Evolutionary conservation across 2,888 invertebrate genomes (phyloP).

Genomic region (Agrotis segetum): DNA sequence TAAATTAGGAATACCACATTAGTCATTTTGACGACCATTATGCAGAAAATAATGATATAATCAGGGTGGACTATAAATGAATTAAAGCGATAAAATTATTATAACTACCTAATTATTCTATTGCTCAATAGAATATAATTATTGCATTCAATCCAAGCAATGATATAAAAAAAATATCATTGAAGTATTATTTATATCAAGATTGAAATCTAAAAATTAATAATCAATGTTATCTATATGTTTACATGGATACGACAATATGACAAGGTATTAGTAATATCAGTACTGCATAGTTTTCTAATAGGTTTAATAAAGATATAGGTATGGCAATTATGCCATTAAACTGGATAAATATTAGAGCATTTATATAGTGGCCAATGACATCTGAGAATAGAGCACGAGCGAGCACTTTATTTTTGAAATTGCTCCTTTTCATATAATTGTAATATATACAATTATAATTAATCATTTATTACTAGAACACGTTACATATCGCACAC

Average conservation of each 20-base stretch:
- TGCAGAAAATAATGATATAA: background rate
- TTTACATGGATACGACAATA: background rate
- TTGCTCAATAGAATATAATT: too few species aligned
- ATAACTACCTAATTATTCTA: too few species aligned
- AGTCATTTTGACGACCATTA: background rate
- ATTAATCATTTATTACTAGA: too few species aligned
- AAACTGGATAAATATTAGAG: slow-evolving; percentile 15
- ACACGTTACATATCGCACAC: too few species aligned
- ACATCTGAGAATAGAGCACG: background rate
- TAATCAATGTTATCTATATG: background rate
- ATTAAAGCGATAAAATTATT: too few species aligned
- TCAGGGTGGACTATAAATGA: too few species aligned
- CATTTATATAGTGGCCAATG: slow-evolving; percentile 9
- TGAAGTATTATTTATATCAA: background rate
- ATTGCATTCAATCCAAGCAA: too few species aligned
- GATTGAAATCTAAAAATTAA: slow-evolving; percentile 4
- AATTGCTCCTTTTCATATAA: too few species aligned
- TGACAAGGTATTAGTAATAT: background rate
- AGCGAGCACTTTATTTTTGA: too few species aligned
- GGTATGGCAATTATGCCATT: slow-evolving; percentile 26
- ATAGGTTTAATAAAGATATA: slow-evolving; percentile 5
- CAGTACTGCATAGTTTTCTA: background rate
- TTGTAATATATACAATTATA: too few species aligned
- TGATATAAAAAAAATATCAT: too few species aligned
- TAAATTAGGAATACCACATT: background rate